phyloP scores from a whole-genome alignment of 2,113 vertebrate genomes.

The Salvator merianae region DNA sequence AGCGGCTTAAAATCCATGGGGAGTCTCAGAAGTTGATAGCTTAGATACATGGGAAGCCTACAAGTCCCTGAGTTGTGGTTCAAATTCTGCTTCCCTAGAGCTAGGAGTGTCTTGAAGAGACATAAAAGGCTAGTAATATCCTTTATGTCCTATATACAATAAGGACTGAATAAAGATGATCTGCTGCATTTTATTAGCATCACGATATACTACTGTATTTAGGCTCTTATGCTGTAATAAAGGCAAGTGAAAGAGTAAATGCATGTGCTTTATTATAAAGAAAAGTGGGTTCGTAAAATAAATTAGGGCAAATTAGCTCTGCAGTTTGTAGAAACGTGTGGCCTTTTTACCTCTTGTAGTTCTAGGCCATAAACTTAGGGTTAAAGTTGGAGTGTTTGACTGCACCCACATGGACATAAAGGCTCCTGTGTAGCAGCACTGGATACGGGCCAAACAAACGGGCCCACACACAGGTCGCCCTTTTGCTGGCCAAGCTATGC shows the following conservation, averaged over 20 bases:
- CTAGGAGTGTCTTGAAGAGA: not conserved
- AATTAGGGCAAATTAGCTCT: not conserved
- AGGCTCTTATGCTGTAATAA: not conserved
- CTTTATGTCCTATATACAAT: not conserved
- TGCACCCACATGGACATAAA: too few relatives aligned
- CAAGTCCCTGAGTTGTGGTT: not conserved
- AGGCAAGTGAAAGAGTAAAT: constrained; percentile 7
- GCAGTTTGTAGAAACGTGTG: not conserved
- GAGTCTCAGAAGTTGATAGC: not conserved
- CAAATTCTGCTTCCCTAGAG: not conserved
- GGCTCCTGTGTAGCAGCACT: too few relatives aligned
- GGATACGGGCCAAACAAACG: too few relatives aligned
- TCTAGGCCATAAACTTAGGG: not conserved
- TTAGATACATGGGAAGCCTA: not conserved
- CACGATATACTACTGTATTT: not conserved
- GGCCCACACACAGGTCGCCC: too few relatives aligned
- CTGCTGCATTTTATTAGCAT: constrained; percentile 1
- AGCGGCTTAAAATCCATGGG: too few relatives aligned
- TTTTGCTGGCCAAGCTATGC: too few relatives aligned
- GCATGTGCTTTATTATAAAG: not conserved
- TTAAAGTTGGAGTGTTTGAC: not conserved
- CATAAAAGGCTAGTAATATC: not conserved
- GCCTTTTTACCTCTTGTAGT: not conserved
- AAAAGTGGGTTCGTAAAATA: constrained; percentile 1
- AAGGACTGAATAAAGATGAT: not conserved